phyloP scores from a whole-genome alignment of 1,140 invertebrate species.

The Drosophila burlai region DNA sequence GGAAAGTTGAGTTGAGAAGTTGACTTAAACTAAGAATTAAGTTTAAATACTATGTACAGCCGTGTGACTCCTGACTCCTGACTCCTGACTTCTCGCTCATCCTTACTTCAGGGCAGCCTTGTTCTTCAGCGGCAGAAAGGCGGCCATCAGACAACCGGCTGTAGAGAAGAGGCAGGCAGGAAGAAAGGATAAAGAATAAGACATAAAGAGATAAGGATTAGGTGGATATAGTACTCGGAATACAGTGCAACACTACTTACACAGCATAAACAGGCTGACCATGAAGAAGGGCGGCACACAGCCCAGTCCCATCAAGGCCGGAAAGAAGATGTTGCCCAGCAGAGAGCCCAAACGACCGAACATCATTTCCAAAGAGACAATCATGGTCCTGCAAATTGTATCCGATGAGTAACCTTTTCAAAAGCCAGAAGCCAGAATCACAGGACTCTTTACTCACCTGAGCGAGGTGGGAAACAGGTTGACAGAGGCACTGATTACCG shows the following conservation, averaged over 20 bases:
- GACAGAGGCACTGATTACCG: conserved; percentile 77
- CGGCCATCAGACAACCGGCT: conserved; percentile 68
- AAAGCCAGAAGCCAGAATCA: neutral
- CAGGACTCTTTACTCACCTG: conserved; percentile 43
- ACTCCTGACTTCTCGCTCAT: neutral
- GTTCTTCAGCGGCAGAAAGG: conserved; percentile 74
- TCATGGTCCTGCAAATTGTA: conserved; percentile 62
- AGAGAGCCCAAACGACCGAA: conserved; percentile 74
- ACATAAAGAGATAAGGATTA: neutral
- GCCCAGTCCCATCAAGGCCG: conserved; percentile 70
- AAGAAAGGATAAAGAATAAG: neutral
- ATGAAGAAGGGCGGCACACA: conserved; percentile 80
- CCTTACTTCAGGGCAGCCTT: conserved; percentile 68
- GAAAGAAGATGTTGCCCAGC: conserved; percentile 76
- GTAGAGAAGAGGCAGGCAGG: neutral
- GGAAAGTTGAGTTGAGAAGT: neutral
- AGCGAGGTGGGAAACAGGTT: conserved; percentile 78
- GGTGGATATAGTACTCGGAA: neutral
- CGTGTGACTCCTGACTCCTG: neutral
- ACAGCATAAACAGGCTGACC: conserved; percentile 71
- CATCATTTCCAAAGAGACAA: conserved; percentile 80
- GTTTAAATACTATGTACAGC: conserved; percentile 44
- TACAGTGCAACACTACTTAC: conserved; percentile 47
- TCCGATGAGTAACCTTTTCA: neutral
- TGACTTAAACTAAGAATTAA: conserved; percentile 42